Conservation (phyloP, 2,888 invertebrate genomes). For the Vandiemenella viatica region DNA sequence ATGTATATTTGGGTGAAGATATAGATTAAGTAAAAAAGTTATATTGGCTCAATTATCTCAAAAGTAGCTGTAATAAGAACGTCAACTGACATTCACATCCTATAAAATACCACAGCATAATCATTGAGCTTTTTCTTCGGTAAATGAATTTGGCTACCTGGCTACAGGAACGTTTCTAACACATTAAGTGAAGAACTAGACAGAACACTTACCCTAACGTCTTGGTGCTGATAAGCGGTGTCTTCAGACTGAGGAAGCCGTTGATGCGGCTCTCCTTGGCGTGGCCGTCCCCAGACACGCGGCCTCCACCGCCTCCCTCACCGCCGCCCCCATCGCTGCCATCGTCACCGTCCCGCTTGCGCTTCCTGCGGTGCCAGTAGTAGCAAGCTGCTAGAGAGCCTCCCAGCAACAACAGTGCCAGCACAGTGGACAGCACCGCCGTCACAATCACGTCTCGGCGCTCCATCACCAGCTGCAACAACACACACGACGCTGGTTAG, state of each 20-base stretch:
- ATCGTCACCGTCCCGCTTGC: slow-evolving; percentile 42
- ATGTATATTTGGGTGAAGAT: no score
- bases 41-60: no score
- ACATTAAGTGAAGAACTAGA: no score
- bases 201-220: slow-evolving; percentile 61
- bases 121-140: no score
- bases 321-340: slow-evolving; percentile 24
- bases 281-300: slow-evolving; percentile 20
- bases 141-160: no score
- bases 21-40: no score
- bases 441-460: slow-evolving; percentile 49
- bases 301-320: slow-evolving; percentile 1
- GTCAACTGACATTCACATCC: no score
- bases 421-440: slow-evolving; percentile 45
- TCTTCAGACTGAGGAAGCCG: slow-evolving; percentile 53
- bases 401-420: slow-evolving; percentile 39
- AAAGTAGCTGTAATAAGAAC: no score
- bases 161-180: no score
- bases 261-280: slow-evolving; percentile 44
- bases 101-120: no score
- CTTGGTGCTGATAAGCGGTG: slow-evolving; percentile 58
- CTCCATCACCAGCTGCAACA: slow-evolving; percentile 41
- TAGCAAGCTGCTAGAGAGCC: slow-evolving; percentile 40
- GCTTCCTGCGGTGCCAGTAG: slow-evolving; percentile 35
- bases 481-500: no score